Evolutionary conservation across 2,797 vertebrate genomes (phyloP).

Genomic region (Brotogeris chrysoptera): DNA sequence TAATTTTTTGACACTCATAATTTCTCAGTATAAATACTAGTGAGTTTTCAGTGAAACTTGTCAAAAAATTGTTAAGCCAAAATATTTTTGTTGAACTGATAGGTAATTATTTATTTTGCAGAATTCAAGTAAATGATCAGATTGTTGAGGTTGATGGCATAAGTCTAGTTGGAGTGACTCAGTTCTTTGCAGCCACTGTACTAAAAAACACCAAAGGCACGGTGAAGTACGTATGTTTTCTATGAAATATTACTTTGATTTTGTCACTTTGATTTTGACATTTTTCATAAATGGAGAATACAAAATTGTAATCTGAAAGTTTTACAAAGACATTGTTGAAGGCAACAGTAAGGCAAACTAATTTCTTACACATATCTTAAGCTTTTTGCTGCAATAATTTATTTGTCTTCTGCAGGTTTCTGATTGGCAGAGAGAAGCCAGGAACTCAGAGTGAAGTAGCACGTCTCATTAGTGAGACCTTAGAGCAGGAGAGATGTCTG

Average conservation of each 20-base stretch:
- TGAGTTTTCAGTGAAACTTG: background rate
- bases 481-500: constrained; percentile 89
- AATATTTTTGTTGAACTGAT: background rate
- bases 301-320: background rate
- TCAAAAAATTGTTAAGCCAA: background rate
- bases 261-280: background rate
- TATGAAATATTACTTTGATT: background rate
- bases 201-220: constrained; percentile 94
- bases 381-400: background rate
- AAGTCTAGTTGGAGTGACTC: constrained; percentile 92
- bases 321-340: background rate
- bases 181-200: constrained; percentile 92
- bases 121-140: constrained; percentile 94
- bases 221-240: constrained; percentile 79
- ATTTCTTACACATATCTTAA: background rate
- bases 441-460: constrained; percentile 92
- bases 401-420: constrained; percentile 77
- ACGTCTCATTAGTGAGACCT: constrained; percentile 91
- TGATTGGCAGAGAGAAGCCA: constrained; percentile 92
- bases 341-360: background rate
- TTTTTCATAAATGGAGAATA: background rate
- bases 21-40: background rate
- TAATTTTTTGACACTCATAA: background rate
- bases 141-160: constrained; percentile 92
- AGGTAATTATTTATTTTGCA: constrained; percentile 59